These are phyloP conservation scores for Calyptomena viridis DNA, from an alignment of 2,113 vertebrate species.

Conservation along the genomic window DNA sequence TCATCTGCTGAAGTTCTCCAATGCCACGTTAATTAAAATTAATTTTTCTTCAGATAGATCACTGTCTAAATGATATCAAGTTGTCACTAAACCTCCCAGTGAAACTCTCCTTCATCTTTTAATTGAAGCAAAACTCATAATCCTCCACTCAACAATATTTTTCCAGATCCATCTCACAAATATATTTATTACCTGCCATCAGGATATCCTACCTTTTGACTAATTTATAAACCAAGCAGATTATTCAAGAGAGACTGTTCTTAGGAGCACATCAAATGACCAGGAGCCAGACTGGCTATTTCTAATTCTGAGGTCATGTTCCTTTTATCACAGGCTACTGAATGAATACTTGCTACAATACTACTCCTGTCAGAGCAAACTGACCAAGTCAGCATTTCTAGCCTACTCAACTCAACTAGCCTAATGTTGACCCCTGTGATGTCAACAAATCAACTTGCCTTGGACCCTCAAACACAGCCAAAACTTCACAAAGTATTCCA, in stretches of 20 bases:
- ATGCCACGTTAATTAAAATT: slow-evolving; percentile 58
- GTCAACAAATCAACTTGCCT: background rate
- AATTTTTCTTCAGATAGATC: slow-evolving; percentile 45
- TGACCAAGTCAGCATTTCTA: background rate
- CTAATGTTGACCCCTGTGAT: rapidly evolving
- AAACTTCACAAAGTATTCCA: background rate
- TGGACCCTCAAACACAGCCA: background rate
- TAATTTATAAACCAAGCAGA: background rate
- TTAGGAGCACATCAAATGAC: background rate
- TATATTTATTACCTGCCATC: background rate
- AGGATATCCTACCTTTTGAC: background rate
- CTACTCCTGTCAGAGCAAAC: background rate
- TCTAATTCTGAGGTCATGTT: background rate
- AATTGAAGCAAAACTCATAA: background rate
- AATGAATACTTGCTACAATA: background rate
- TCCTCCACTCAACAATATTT: background rate
- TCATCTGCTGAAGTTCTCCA: slow-evolving; percentile 49
- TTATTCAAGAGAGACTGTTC: background rate
- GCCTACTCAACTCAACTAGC: background rate
- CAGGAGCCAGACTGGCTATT: background rate
- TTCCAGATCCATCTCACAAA: background rate
- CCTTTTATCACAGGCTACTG: background rate
- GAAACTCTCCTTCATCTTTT: slow-evolving; percentile 12
- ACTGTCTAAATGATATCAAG: slow-evolving; percentile 30
- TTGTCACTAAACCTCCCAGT: slow-evolving; percentile 3